Percentiles rank a stretch among this genome's conserved stretches.
phyloP scores from a whole-genome alignment of 2,888 invertebrate species.

The Sphecodes monilicornis region DNA sequence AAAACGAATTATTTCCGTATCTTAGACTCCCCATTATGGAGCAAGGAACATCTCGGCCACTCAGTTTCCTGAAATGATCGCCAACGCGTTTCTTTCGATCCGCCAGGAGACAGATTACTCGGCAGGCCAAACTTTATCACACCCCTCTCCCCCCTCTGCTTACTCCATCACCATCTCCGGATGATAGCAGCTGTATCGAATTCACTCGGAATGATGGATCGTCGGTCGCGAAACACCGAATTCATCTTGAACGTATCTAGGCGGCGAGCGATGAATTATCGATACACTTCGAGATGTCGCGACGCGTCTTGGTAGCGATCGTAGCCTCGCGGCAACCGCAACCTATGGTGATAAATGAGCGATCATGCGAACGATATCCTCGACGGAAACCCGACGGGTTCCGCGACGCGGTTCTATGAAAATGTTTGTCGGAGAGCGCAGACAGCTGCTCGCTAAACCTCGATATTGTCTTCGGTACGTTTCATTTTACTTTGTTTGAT shows the following conservation, averaged over 20 bases:
- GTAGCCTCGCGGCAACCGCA: constrained; percentile 35
- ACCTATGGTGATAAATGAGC: constrained; percentile 60
- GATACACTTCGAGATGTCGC: constrained; percentile 63
- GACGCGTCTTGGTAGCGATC: constrained; percentile 4
- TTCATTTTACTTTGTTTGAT: neutral
- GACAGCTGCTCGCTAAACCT: neutral
- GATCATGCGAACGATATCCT: constrained; percentile 34
- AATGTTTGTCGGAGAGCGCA: neutral
- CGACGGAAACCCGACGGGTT: constrained; percentile 17
- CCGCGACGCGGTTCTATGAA: constrained; percentile 12
- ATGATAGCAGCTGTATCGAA: constrained; percentile 61
- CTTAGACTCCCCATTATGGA: neutral
- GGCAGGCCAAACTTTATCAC: constrained; percentile 56
- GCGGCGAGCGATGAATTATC: constrained; percentile 65
- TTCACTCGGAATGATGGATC: constrained; percentile 67
- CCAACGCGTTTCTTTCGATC: constrained; percentile 8
- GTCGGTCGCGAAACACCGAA: constrained; percentile 55
- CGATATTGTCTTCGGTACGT: neutral
- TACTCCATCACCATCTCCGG: neutral
- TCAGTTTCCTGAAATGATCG: constrained; percentile 4
- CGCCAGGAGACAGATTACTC: constrained; percentile 31
- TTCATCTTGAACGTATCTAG: constrained; percentile 63
- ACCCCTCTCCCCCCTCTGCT: neutral
- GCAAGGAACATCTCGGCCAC: neutral
- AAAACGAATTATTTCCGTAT: constrained; percentile 13